phyloP scores from a whole-genome alignment of 2,113 vertebrate species.

The Pachypanchax playfairii region DNA sequence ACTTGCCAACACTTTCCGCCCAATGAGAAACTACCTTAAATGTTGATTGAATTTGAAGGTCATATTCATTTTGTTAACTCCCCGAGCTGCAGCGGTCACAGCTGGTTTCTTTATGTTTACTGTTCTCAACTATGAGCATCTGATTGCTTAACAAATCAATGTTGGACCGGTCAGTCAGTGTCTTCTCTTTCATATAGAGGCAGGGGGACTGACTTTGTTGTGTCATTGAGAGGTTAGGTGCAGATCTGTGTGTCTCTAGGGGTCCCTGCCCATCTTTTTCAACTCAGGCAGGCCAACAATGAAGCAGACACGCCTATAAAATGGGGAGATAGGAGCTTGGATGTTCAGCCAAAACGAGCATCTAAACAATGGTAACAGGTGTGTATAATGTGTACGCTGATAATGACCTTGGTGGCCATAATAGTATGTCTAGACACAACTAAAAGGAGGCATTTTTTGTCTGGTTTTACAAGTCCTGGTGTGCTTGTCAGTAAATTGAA shows the following conservation, averaged over 20 bases:
- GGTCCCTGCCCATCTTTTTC: constrained; percentile 67
- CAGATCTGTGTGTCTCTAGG: constrained; percentile 53
- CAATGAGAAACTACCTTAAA: too few species aligned
- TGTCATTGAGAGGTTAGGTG: constrained; percentile 71
- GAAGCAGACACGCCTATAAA: constrained; percentile 72
- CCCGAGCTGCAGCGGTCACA: constrained; percentile 12
- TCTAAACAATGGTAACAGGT: constrained; percentile 77
- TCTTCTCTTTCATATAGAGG: constrained; percentile 56
- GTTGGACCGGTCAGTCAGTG: constrained; percentile 59
- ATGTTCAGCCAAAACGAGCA: constrained; percentile 66
- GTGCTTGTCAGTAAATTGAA: constrained; percentile 18
- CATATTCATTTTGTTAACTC: neutral
- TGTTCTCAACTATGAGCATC: constrained; percentile 36
- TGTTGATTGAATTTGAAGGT: neutral
- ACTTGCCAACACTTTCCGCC: too few species aligned
- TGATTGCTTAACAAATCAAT: constrained; percentile 59
- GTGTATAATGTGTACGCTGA: constrained; percentile 69
- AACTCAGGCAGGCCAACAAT: constrained; percentile 68
- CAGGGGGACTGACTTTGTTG: constrained; percentile 55
- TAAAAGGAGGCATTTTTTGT: constrained; percentile 58
- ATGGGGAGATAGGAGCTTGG: constrained; percentile 66
- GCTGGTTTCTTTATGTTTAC: constrained; percentile 19
- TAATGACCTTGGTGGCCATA: constrained; percentile 72
- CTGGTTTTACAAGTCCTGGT: constrained; percentile 47
- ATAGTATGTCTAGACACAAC: constrained; percentile 75